Evolutionary conservation across 2,113 vertebrate species (phyloP).

Genomic region (Mesoclemmys tuberculata): DNA sequence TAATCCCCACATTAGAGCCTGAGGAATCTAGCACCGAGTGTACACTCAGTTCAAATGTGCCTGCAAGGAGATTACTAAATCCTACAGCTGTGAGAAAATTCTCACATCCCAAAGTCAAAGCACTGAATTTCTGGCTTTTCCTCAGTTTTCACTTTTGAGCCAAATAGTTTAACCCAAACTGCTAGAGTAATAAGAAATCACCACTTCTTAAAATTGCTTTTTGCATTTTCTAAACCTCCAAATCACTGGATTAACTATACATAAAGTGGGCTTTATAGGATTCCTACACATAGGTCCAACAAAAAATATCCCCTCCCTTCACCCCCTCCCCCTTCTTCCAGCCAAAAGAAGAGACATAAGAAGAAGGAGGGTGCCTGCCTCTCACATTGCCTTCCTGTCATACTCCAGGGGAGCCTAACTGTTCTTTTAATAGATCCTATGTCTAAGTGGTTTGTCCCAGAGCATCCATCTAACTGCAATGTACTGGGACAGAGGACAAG

Average conservation of each 20-base stretch:
- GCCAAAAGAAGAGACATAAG: neutral
- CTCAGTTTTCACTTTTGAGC: neutral
- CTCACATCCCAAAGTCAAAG: neutral
- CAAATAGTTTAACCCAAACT: neutral
- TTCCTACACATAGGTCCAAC: neutral
- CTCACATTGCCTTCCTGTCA: neutral
- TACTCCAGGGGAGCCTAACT: neutral
- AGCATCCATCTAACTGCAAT: neutral
- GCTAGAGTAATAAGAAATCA: neutral
- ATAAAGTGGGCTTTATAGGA: neutral
- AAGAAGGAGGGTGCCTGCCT: neutral
- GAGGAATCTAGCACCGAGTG: neutral
- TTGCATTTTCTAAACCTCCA: neutral
- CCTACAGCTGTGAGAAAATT: constrained; percentile 5
- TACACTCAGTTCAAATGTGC: constrained; percentile 34
- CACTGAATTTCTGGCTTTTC: neutral
- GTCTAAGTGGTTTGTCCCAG: neutral
- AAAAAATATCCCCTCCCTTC: neutral
- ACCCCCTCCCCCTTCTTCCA: neutral
- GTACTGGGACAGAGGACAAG: neutral
- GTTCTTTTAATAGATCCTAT: neutral
- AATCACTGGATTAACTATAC: neutral
- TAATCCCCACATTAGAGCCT: constrained; percentile 38
- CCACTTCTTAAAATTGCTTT: neutral
- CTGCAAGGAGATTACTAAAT: constrained; percentile 38